A percentile compares a stretch with the other conserved stretches of the same genome.
Evolutionary conservation across 1,140 invertebrate species (phyloP).

Genomic region (Arion vulgaris): DNA sequence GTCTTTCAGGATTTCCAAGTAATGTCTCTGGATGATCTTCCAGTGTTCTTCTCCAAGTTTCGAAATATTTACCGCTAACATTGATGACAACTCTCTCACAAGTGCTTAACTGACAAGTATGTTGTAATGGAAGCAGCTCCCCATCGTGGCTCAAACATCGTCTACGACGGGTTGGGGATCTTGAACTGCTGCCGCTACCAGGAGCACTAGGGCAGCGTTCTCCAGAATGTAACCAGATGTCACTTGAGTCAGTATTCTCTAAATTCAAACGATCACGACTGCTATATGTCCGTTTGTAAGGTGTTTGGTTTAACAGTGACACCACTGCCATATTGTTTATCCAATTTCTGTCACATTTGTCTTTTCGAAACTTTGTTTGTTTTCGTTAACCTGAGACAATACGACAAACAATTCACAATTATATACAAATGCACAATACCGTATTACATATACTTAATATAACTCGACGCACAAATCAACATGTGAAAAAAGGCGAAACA

Average conservation of each 20-base stretch:
- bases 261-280: conserved; percentile 59
- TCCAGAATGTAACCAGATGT: conserved; percentile 55
- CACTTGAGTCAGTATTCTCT: conserved; percentile 49
- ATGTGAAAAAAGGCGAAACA: too few species aligned
- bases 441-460: too few species aligned
- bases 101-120: conserved; percentile 61
- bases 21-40: conserved; percentile 98
- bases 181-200: conserved; percentile 37
- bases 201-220: conserved; percentile 36
- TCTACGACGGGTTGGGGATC: conserved; percentile 21
- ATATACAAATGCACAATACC: too few species aligned
- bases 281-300: conserved; percentile 61
- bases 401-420: too few species aligned
- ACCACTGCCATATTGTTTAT: conserved; percentile 63
- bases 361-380: too few species aligned
- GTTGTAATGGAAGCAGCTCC: conserved; percentile 48
- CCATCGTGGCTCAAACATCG: conserved; percentile 40
- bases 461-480: too few species aligned
- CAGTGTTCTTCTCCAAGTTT: conserved; percentile 95
- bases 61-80: conserved; percentile 98
- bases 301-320: conserved; percentile 63
- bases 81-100: conserved; percentile 88
- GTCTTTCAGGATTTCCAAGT: conserved; percentile 81
- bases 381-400: too few species aligned
- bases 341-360: too few species aligned